Evolutionary conservation across 1,140 invertebrate genomes (phyloP).

Genomic region (Zaprionus tsacasi): DNA sequence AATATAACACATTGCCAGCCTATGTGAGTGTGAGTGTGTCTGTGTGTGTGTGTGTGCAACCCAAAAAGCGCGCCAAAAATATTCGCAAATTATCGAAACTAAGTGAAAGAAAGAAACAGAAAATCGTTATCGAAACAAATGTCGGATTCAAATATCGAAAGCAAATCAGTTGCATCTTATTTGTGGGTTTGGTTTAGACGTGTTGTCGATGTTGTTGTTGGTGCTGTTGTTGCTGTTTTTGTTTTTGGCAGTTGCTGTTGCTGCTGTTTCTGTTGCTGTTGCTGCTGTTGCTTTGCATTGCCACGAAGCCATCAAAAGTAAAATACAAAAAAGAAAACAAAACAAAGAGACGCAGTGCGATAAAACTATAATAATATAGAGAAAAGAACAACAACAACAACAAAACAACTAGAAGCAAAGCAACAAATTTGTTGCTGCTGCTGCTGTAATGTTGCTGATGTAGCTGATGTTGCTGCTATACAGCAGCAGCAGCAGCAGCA

Average conservation of each 20-base stretch:
- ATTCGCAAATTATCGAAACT: background rate
- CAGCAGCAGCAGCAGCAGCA: background rate
- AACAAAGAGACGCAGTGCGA: background rate
- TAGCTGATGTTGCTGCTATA: background rate
- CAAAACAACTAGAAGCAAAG: no score
- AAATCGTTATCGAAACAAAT: background rate
- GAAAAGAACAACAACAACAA: conserved; percentile 17
- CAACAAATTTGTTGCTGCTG: conserved; percentile 4
- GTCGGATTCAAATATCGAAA: background rate
- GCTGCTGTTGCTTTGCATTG: conserved; percentile 7
- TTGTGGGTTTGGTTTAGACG: background rate
- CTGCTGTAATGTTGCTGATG: conserved; percentile 2
- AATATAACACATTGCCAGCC: conserved; percentile 14
- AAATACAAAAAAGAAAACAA: background rate
- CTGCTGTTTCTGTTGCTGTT: background rate
- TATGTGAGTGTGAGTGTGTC: conserved; percentile 15
- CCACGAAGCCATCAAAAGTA: conserved; percentile 22
- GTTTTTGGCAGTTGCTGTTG: background rate
- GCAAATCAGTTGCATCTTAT: background rate
- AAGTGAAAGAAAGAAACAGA: background rate
- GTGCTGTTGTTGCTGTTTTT: background rate
- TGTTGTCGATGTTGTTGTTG: background rate
- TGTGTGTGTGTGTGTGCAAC: conserved; percentile 1
- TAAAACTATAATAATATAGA: conserved; percentile 13
- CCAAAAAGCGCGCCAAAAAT: background rate